Conservation (phyloP, 1,140 invertebrate genomes). For the Fopius arisanus region DNA sequence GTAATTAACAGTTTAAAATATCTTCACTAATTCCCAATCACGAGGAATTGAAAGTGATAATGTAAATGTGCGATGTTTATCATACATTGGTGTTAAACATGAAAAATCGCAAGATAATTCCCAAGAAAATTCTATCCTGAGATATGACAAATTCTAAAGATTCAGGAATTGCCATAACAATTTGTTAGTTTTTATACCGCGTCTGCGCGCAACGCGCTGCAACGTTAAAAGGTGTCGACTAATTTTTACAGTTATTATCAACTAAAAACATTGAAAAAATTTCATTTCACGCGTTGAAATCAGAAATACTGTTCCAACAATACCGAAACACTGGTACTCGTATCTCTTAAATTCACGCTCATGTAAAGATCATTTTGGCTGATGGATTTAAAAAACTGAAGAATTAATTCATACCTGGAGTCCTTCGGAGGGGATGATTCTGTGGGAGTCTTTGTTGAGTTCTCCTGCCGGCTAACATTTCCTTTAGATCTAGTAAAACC, state of each 20-base stretch:
- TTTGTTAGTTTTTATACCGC: background rate
- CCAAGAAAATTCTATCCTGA: background rate
- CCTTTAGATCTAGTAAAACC: slow-evolving; percentile 57
- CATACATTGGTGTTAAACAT: background rate
- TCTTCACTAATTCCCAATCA: background rate
- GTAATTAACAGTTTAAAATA: background rate
- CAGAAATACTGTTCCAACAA: background rate
- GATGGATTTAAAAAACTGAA: background rate
- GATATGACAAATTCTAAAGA: background rate
- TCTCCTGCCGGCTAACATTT: slow-evolving; percentile 54
- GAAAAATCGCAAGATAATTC: background rate
- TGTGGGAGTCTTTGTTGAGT: slow-evolving; percentile 44
- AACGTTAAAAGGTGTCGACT: slow-evolving; percentile 20
- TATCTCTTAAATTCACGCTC: background rate
- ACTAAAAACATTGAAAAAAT: slow-evolving; percentile 19
- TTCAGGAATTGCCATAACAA: background rate
- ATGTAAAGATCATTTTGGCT: background rate
- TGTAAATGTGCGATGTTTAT: background rate
- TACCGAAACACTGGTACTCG: background rate
- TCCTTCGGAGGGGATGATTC: slow-evolving; percentile 46
- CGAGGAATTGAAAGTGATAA: background rate
- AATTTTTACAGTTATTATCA: slow-evolving; percentile 33
- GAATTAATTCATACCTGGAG: slow-evolving; percentile 48
- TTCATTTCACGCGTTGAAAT: background rate
- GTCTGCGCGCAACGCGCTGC: slow-evolving; percentile 33